A percentile compares a stretch with the other conserved stretches of the same genome.
Conservation (phyloP, 2,888 invertebrate species). For the Drosophila ustulata region DNA sequence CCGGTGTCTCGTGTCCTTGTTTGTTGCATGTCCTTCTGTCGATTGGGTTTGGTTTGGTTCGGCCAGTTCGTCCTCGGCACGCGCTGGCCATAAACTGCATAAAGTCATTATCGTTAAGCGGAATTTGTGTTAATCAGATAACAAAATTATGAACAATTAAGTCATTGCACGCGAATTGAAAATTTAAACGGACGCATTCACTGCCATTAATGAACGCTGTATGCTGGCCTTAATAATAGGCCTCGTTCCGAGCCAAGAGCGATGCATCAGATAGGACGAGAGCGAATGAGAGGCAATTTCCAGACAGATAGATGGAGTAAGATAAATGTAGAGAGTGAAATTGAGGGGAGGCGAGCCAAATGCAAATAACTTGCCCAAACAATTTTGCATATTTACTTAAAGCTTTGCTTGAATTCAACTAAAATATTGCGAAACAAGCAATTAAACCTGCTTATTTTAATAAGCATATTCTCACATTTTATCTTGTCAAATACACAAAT, state of each 20-base stretch:
- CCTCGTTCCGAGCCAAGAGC: not conserved
- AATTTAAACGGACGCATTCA: constrained; percentile 61
- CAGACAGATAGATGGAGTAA: constrained; percentile 27
- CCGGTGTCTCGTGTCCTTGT: constrained; percentile 14
- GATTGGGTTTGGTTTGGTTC: not conserved
- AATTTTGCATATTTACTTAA: constrained; percentile 18
- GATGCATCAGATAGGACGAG: not conserved
- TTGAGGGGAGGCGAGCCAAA: constrained; percentile 24
- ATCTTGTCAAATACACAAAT: too few species aligned
- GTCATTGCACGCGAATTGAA: constrained; percentile 82
- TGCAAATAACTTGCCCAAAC: constrained; percentile 57
- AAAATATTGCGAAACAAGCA: not conserved
- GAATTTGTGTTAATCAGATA: constrained; percentile 80
- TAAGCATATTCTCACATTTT: not conserved
- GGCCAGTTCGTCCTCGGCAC: constrained; percentile 39
- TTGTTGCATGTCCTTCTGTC: constrained; percentile 33
- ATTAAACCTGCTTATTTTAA: not conserved
- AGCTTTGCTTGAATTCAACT: not conserved
- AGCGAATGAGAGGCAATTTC: not conserved
- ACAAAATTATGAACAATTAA: constrained; percentile 80
- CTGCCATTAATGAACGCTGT: constrained; percentile 56
- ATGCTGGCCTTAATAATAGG: constrained; percentile 24
- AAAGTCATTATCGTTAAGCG: constrained; percentile 80
- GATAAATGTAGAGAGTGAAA: not conserved
- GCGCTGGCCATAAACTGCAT: constrained; percentile 77